Evolutionary conservation across 2,797 vertebrate genomes (phyloP).

Genomic region (Harpagifer antarcticus): DNA sequence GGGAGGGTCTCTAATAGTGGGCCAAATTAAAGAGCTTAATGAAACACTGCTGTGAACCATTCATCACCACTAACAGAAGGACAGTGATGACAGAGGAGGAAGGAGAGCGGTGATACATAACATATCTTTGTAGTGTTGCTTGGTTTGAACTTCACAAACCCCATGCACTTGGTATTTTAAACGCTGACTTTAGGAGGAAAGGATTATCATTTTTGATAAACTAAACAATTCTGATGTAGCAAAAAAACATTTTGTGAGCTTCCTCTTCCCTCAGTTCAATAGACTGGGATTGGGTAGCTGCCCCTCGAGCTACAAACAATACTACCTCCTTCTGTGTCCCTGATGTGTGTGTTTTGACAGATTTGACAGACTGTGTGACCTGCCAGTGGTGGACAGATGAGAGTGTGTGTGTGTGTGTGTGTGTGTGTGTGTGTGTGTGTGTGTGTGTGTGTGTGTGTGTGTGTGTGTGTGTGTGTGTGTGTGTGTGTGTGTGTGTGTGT

Average conservation of each 20-base stretch:
- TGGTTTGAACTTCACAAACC: neutral
- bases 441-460: conserved; percentile 47
- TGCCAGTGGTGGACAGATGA: conserved; percentile 75
- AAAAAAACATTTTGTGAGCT: conserved; percentile 1
- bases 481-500: conserved; percentile 44
- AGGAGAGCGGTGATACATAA: neutral
- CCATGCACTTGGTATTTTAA: neutral
- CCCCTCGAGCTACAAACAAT: conserved; percentile 44
- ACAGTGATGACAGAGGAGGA: conserved; percentile 23
- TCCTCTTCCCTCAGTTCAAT: conserved; percentile 12
- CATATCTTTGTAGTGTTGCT: conserved; percentile 10
- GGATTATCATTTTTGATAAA: neutral
- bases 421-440: conserved; percentile 40
- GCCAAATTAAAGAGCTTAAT: conserved; percentile 80
- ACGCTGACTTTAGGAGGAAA: neutral
- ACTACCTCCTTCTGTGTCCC: conserved; percentile 17
- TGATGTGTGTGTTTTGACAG: conserved; percentile 41
- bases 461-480: conserved; percentile 33
- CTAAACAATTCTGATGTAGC: neutral
- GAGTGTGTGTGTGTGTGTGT: conserved; percentile 43
- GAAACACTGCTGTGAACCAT: conserved; percentile 69
- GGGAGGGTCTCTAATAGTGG: conserved; percentile 70
- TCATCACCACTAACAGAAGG: conserved; percentile 68
- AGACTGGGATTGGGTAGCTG: conserved; percentile 17
- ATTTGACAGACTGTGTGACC: conserved; percentile 66